Evolutionary conservation across 1,140 invertebrate genomes (phyloP), one percentile per base, ranked within the genome.

Genomic region (Calephelis nemesis): DNA sequence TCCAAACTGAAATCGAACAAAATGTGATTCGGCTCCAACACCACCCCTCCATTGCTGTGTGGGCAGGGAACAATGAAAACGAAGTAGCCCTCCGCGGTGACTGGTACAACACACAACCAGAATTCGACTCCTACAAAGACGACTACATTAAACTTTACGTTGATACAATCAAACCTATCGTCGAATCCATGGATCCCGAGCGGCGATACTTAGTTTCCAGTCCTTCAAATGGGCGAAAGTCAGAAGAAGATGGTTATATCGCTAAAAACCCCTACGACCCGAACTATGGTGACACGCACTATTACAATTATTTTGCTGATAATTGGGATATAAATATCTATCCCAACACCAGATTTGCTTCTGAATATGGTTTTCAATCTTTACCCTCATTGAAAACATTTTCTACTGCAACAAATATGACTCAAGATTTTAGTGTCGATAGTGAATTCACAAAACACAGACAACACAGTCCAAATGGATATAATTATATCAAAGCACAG

Each of bases 61-160:
- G 97, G 95, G 96, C 98, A 12, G 98, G 97, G 5, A 99, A 99
- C 85, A 99, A 99, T 89, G 99, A 99, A 92, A 99, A 99, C 85
- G 98, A 99, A 93, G 96, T 94, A 40, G 98, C 97, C 0, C 87
- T 99, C 3, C 93, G 94, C 52, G 94, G 94, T 47, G 95, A 98
- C 83, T 98, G 98, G 98, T 97, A 97, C 85, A 93, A 92, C 1
- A 97, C 96, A 5, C 80, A 76, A 1, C 42, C 54, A 0, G 86
- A 95, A 45, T 94, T 93, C 67, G 76, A 92, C 3, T 81, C 92
- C 47, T 98, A 97, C 76, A 95, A 95, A 77, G 74, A 89, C 0
- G 98, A 99, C 87, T 99, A 99, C 82, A 88, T 97, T 0, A 95
- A 95, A 76, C 92, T 99, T 0, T 99, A 99, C 78, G 95, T 97